Evolutionary conservation across 1,140 invertebrate genomes (phyloP).

Genomic region (Prorops nasuta): DNA sequence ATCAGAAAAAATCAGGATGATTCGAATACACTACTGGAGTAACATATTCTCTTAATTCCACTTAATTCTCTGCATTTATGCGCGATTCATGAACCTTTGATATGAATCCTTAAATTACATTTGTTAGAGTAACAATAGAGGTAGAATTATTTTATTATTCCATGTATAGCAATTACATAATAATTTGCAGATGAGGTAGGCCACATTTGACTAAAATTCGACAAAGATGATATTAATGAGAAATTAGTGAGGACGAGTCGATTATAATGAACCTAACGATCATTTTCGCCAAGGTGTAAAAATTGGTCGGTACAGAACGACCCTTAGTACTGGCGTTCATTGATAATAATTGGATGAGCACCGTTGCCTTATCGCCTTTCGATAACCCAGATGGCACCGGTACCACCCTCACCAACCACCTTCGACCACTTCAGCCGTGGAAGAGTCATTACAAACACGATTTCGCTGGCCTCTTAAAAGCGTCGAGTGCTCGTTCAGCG

Average conservation of each 20-base stretch:
- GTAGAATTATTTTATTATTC: too few species aligned
- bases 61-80: too few species aligned
- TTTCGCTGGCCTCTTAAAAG: slow-evolving; percentile 15
- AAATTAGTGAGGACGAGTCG: not conserved
- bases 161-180: too few species aligned
- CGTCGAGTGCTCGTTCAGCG: slow-evolving; percentile 2
- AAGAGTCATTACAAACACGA: slow-evolving; percentile 22
- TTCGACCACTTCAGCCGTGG: slow-evolving; percentile 1
- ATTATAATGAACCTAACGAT: slow-evolving; percentile 14
- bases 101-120: too few species aligned
- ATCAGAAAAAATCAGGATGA: too few species aligned
- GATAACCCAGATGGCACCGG: slow-evolving; percentile 8
- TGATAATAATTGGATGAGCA: slow-evolving; percentile 24
- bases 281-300: slow-evolving; percentile 14
- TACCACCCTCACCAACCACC: slow-evolving; percentile 1
- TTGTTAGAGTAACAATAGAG: too few species aligned
- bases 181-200: too few species aligned
- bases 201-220: too few species aligned
- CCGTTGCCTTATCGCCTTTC: slow-evolving; percentile 13
- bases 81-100: too few species aligned
- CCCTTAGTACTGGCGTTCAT: slow-evolving; percentile 6
- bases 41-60: too few species aligned
- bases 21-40: too few species aligned
- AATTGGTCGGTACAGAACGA: slow-evolving; percentile 2
- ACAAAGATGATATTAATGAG: too few species aligned